Percentiles rank a stretch among this genome's conserved stretches.
Evolutionary conservation across 2,797 vertebrate species (phyloP).

Genomic region (Thamnophis elegans): DNA sequence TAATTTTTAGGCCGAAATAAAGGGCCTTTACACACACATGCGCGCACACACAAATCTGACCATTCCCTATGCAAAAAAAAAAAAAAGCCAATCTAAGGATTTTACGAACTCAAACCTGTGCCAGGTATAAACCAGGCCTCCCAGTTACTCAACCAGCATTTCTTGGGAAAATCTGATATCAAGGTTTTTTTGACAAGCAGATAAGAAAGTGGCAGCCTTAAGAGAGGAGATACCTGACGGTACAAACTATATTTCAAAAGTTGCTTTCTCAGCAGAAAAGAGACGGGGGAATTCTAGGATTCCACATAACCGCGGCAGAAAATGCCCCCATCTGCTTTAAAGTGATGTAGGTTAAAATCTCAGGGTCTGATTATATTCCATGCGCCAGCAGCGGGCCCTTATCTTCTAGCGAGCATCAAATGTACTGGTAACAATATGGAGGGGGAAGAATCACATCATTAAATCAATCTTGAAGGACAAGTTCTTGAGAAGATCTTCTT

Average conservation of each 20-base stretch:
- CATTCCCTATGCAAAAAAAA: neutral
- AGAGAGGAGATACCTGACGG: neutral
- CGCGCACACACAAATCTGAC: neutral
- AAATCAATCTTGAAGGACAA: slow-evolving; percentile 16
- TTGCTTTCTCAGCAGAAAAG: neutral
- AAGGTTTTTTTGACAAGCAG: neutral
- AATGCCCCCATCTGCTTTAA: neutral
- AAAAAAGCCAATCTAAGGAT: too few species aligned
- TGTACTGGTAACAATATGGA: neutral
- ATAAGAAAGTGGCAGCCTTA: neutral
- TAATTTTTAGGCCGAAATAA: too few species aligned
- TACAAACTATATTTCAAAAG: neutral
- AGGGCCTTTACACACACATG: too few species aligned
- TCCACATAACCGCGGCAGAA: too few species aligned
- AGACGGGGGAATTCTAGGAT: neutral
- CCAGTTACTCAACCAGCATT: neutral
- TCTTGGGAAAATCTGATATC: neutral
- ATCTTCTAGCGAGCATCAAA: neutral
- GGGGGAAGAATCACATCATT: neutral
- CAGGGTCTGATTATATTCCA: neutral
- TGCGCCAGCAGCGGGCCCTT: neutral
- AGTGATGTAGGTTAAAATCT: neutral
- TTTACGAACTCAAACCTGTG: neutral
- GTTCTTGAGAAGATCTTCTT: neutral
- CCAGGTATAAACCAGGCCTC: too few species aligned